Conservation (phyloP, 2,888 invertebrate species). For the Aproaerema taeniolella region DNA sequence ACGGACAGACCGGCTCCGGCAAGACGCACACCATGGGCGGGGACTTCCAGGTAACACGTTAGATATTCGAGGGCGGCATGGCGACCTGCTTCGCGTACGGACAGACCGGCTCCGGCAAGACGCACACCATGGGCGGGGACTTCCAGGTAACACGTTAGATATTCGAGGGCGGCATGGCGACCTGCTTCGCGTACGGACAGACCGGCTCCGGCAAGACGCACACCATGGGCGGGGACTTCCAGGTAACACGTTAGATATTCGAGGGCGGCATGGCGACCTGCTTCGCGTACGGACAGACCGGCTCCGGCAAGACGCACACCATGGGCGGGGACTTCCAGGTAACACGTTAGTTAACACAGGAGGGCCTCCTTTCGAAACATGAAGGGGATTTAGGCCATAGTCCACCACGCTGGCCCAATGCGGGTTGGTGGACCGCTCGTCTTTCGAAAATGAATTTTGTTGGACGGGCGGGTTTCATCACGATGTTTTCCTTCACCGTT, state of each 20-base stretch:
- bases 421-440: too few species aligned
- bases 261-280: constrained; percentile 99
- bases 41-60: constrained; percentile 87
- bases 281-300: constrained; percentile 99
- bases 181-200: constrained; percentile 99
- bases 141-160: constrained; percentile 88
- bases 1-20: constrained; percentile 99
- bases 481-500: too few species aligned
- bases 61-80: constrained; percentile 99
- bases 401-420: too few species aligned
- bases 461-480: too few species aligned
- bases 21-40: too few species aligned
- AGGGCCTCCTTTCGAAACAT: too few species aligned
- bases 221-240: constrained; percentile 99
- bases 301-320: too few species aligned
- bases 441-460: too few species aligned
- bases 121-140: constrained; percentile 99
- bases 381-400: too few species aligned
- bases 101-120: constrained; percentile 99
- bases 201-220: too few species aligned
- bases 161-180: constrained; percentile 99
- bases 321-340: constrained; percentile 98
- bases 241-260: constrained; percentile 88
- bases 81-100: constrained; percentile 99
- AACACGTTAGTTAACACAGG: constrained; percentile 94